Evolutionary conservation across 2,113 vertebrate species (phyloP), one percentile per base, ranked within the genome.

Genomic region (Peucedramus taeniatus): DNA sequence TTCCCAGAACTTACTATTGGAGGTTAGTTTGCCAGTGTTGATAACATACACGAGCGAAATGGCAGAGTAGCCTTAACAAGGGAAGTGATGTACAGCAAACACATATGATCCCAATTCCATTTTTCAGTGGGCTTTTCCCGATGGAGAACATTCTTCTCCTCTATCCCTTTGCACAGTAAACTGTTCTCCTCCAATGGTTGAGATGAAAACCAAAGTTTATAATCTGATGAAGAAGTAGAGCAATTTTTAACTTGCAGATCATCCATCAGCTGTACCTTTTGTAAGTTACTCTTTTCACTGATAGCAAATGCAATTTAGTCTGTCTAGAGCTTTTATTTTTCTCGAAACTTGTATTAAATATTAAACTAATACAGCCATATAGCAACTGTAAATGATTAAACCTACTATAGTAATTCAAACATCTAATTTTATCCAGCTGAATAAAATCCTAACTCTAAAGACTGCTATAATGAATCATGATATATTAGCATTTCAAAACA

Each of bases 401-500:
- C 37, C 11, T 69, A 22, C 70, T 44, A 15, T 10, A 93, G 26
- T 68, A 87, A 86, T 90, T 95, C 31, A 76, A 78, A 50, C 5
- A 57, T 42, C 12, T 84, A 65, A 47, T n/a, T 91, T 61, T 93
- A 92, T 91, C 54, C 59, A 82, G 47, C 2, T 51, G 31, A 83
- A 95, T 87, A 87, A 69, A 83, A 82, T 21, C 37, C 11, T 74
- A 70, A 44, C 87, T 94, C n/a, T 87, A 87, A 89, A 83, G 56
- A 83, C 23, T 91, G 20, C 26, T 56, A 24, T 88, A 90, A 79
- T 88, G 20, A 93, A 93, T 50, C 31, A 74, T 47, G 69, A 83
- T 86, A 14, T 15, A 37, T 97, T 93, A 86, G 30, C 74, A 96
- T 87, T 90, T 96, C 87, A 92, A 92, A 94, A 93, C 65, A 88